phyloP scores from a whole-genome alignment of 2,888 invertebrate genomes.

The Chrysolina americana region DNA sequence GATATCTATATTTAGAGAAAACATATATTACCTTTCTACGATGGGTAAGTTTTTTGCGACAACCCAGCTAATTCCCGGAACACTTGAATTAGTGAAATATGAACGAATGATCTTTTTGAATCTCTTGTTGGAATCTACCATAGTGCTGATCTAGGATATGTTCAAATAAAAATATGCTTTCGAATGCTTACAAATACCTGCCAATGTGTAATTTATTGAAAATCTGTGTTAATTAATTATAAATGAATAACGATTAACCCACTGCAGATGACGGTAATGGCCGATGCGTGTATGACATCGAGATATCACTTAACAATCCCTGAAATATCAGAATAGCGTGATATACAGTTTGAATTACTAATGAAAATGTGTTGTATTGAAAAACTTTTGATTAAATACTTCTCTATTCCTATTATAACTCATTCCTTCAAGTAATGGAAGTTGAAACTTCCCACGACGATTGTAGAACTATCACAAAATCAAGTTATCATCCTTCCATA shows the following conservation, averaged over 20 bases:
- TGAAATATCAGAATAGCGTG: not conserved
- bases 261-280: not conserved
- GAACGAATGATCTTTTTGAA: slow-evolving; percentile 22
- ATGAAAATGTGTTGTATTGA: not conserved
- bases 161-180: not conserved
- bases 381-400: not conserved
- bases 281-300: not conserved
- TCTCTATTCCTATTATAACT: not conserved
- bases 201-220: no score
- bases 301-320: not conserved
- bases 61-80: slow-evolving; percentile 39
- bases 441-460: no score
- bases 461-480: no score
- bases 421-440: not conserved
- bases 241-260: not conserved
- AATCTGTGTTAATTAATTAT: not conserved
- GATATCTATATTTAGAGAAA: no score
- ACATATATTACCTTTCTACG: slow-evolving; percentile 40
- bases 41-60: slow-evolving; percentile 32
- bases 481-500: no score
- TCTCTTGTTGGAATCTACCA: not conserved
- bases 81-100: slow-evolving; percentile 45
- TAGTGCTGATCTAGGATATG: not conserved
- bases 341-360: not conserved
- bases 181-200: no score